Evolutionary conservation across 2,113 vertebrate species (phyloP), one percentile per base, ranked within the genome.

Genomic region (Diglossa brunneiventris): DNA sequence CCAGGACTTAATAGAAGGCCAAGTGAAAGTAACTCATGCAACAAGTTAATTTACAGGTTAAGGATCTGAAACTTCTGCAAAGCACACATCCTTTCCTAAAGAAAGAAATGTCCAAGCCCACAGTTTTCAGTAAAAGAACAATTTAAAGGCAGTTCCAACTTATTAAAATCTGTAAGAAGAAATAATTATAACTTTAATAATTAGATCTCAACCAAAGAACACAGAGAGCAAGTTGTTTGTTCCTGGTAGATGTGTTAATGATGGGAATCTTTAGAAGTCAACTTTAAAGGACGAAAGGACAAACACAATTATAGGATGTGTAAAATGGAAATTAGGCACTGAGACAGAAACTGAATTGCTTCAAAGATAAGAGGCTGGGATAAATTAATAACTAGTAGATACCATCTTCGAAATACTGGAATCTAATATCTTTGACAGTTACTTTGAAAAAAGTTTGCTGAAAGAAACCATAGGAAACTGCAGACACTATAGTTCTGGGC

Each of bases 321-420:
- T 95, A 85, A 95, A 95, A 92, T 96, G 87, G 89, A 91, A 95
- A 95, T 96, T 69, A 88, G 63, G 56, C 82, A 70, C 46, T 26
- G 72, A 85, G 81, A 80, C 87, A 94, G 81, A 79, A 89, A 83
- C 1, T 1, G 82, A 76, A 80, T 91, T 91, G 63, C 87, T 85
- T 94, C 42, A 82, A 91, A 95, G 93, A 91, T 76, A 89, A 92
- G 89, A 94, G 42, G 53, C 67, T 66, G 10, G 78, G 46, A 80
- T 85, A 95, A 92, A 91, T 92, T 82, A 85, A 91, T 78, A 87
- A 37, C 23, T 79, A 58, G 42, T 58, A 94, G 94, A 95, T 95
- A 89, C 14, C 58, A 89, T 97, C 94, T 95, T 92, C 0, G 0
- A 86, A 89, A 69, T 85, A 35, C n/a, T 91, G 70, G 49, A 22